A percentile compares a stretch with the other conserved stretches of the same genome.
Conservation (phyloP, 2,797 vertebrate genomes). For the Cossypha niveicapilla region DNA sequence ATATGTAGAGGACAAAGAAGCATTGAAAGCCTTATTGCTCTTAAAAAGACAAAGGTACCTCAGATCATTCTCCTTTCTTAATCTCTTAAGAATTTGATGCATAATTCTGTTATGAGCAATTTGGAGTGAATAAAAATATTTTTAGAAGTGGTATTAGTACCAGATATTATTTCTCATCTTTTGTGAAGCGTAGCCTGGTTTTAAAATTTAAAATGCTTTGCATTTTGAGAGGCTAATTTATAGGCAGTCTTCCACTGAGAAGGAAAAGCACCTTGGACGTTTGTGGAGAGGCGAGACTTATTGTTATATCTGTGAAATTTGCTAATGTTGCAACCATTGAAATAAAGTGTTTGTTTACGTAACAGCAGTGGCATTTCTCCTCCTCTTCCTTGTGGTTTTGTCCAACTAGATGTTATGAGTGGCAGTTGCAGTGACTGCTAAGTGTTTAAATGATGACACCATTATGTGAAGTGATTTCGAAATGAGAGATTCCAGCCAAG, state of each 20-base stretch:
- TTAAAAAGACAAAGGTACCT: constrained; percentile 30
- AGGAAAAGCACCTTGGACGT: background rate
- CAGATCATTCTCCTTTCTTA: background rate
- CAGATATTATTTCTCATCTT: background rate
- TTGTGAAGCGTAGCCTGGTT: background rate
- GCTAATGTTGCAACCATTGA: constrained; percentile 54
- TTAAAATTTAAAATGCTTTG: background rate
- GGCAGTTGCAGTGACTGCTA: constrained; percentile 85
- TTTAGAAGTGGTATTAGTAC: background rate
- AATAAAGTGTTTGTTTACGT: constrained; percentile 74
- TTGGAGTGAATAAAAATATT: background rate
- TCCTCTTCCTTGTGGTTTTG: constrained; percentile 66
- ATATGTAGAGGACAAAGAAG: constrained; percentile 35
- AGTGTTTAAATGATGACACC: constrained; percentile 98
- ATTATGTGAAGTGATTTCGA: constrained; percentile 94
- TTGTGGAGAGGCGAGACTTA: background rate
- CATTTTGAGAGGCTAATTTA: constrained; percentile 26
- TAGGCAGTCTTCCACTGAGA: background rate
- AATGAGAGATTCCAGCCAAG: constrained; percentile 93
- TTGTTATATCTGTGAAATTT: constrained; percentile 45
- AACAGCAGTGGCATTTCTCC: constrained; percentile 61
- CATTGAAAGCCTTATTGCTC: constrained; percentile 20
- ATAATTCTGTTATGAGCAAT: background rate
- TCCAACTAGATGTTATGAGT: constrained; percentile 76
- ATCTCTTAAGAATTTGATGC: background rate